phyloP scores from a whole-genome alignment of 2,888 invertebrate species.

The Portevinia maculata region DNA sequence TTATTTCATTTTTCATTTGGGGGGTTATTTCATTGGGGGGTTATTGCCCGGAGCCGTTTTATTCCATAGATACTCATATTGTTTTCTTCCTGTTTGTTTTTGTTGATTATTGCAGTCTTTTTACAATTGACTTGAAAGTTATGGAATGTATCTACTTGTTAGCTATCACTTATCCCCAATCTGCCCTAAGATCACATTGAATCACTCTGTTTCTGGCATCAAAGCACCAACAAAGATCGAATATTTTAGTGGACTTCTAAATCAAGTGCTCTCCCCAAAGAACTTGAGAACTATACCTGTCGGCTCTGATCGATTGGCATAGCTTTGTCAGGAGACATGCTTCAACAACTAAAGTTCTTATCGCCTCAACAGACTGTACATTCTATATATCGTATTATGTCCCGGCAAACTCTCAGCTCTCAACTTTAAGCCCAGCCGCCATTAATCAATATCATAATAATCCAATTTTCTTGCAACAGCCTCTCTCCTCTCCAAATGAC shows the following conservation, averaged over 20 bases:
- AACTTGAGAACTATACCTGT: constrained; percentile 59
- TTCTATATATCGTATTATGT: not conserved
- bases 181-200: constrained; percentile 13
- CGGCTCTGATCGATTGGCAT: constrained; percentile 67
- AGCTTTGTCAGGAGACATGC: constrained; percentile 51
- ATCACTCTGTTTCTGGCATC: not conserved
- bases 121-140: no score
- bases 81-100: no score
- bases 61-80: no score
- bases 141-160: no score
- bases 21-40: no score
- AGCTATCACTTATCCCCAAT: not conserved
- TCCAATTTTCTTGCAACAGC: constrained; percentile 48
- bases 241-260: not conserved
- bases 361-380: constrained; percentile 1
- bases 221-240: constrained; percentile 1
- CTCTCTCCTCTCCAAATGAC: not conserved
- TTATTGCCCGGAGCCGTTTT: no score
- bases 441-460: constrained; percentile 70
- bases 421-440: constrained; percentile 31
- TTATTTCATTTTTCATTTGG: no score
- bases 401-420: constrained; percentile 28
- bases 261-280: constrained; percentile 8
- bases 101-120: no score
- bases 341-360: constrained; percentile 37